Base-by-base conservation (phyloP, 2,113 vertebrate species). In the Oriolus oriolus region DNA sequence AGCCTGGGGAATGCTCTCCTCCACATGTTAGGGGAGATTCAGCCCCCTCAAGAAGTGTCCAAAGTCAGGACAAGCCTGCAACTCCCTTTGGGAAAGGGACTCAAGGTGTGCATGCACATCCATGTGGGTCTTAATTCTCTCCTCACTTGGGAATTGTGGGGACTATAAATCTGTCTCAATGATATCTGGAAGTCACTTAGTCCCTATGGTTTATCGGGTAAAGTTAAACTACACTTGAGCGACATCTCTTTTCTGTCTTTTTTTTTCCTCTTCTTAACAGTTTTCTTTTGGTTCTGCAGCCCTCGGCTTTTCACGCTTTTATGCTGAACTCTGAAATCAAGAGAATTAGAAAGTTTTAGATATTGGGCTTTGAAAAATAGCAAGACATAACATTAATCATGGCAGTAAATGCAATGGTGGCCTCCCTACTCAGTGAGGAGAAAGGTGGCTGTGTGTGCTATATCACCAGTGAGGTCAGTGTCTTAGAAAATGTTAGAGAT, bases 21-120 rank as follows among this genome's bases (percentile, higher is more conserved):
- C 12, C 21, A 35, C 35, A 45, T 0, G 0, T 41, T 9, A 61
- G 27, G 5, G 28, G 41, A 73, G 14, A 44, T 27, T 60, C 23
- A 37, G 8, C 1, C 5, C 16, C 9, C 7, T 26, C 27, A 52
- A 18, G 7, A 27, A 35, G 13, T 26, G 18, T 5, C 33, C 9
- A 14, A 50, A 41, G 11, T 27, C 27, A 65, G 45, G 37, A 52
- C 12, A 73, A 73, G 6, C 4, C 59, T 68, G 8, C 7, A 56
- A 26, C 13, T 60, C 59, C 31, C 14, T 42, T 44, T 57, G 9
- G 19, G 10, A 65, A 52, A 49, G 21, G 10, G 9, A 54, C 7
- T 9, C 9, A 42, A 14, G 18, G 11, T 50, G 23, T 44, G 16
- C 11, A 35, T 44, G 16, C 11, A 35, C 1, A 4, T 2, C 39